A percentile compares a stretch with the other conserved stretches of the same genome.
phyloP scores from a whole-genome alignment of 2,113 vertebrate species.

The Tonatia bakeri region DNA sequence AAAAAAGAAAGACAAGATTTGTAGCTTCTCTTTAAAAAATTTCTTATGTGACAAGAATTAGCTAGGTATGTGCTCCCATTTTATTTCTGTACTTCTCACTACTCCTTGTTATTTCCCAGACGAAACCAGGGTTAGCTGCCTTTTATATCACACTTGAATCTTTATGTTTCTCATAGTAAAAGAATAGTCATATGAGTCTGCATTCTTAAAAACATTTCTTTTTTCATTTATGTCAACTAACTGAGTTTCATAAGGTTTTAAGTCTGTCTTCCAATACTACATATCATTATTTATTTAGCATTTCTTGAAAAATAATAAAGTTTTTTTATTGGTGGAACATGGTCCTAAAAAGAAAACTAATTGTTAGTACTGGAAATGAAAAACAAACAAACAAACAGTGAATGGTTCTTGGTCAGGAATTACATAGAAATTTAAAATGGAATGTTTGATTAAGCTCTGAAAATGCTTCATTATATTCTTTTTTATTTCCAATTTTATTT shows the following conservation, averaged over 20 bases:
- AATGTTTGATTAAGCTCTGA: background rate
- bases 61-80: background rate
- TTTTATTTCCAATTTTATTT: too few relatives aligned
- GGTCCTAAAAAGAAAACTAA: background rate
- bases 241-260: background rate
- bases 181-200: background rate
- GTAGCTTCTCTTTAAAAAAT: background rate
- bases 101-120: background rate
- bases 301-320: background rate
- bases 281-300: background rate
- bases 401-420: background rate
- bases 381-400: background rate
- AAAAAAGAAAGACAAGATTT: background rate
- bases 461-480: background rate
- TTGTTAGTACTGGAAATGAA: background rate
- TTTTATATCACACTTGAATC: background rate
- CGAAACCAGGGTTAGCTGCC: background rate
- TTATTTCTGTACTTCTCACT: background rate
- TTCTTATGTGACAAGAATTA: background rate
- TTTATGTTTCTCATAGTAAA: background rate
- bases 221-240: background rate
- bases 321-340: background rate
- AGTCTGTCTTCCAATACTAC: background rate
- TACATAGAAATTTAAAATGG: background rate
- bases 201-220: background rate